Percentiles rank a stretch among this genome's conserved stretches.
Conservation (phyloP, 2,113 vertebrate genomes). For the Vidua chalybeata region DNA sequence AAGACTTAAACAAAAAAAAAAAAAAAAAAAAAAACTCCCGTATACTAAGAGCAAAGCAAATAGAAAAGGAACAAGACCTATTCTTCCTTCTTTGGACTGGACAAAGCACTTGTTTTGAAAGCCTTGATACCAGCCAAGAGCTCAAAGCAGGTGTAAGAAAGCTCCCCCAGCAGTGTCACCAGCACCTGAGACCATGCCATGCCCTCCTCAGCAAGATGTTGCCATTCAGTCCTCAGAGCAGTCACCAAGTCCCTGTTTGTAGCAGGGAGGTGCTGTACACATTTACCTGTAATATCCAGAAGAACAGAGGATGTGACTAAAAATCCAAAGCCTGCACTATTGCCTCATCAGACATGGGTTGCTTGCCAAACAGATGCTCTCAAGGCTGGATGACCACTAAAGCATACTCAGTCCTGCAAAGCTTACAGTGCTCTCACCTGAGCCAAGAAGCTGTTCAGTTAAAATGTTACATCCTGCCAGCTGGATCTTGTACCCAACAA, state of each 20-base stretch:
- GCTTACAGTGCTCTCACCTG: background rate
- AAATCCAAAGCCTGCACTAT: background rate
- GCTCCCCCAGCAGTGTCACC: background rate
- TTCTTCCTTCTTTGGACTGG: background rate
- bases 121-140: accelerated
- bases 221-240: background rate
- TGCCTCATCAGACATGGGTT: accelerated
- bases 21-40: accelerated
- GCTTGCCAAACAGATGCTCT: background rate
- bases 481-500: background rate
- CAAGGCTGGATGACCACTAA: background rate
- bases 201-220: background rate
- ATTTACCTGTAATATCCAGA: background rate
- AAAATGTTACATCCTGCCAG: background rate
- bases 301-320: background rate
- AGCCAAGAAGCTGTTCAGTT: background rate
- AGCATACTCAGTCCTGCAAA: background rate
- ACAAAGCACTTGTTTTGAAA: background rate
- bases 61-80: background rate
- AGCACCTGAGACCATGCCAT: background rate
- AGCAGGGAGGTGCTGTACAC: background rate
- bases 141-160: background rate
- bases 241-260: background rate
- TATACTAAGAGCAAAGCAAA: background rate
- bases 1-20: background rate